Conservation (phyloP, 1,140 invertebrate species). For the Pseudomyrmex pallidus region DNA sequence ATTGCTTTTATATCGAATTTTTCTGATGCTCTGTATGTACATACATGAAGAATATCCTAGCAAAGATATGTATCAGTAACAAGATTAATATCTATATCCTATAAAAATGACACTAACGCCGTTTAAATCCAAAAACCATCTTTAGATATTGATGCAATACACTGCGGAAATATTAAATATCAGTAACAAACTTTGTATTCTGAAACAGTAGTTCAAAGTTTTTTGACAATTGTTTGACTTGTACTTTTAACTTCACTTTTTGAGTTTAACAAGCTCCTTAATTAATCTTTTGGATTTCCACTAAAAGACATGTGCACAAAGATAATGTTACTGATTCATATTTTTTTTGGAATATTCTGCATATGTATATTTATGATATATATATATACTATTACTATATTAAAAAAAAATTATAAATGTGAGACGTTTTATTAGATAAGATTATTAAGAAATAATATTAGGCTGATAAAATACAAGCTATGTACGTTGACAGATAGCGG, state of each 20-base stretch:
- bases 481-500: slow-evolving; percentile 68
- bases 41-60: slow-evolving; percentile 8
- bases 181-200: background rate
- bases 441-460: slow-evolving; percentile 67
- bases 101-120: background rate
- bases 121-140: no score
- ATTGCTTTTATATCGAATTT: slow-evolving; percentile 18
- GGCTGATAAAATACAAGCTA: slow-evolving; percentile 43
- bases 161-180: no score
- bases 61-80: slow-evolving; percentile 36
- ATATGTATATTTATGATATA: slow-evolving; percentile 61
- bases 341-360: slow-evolving; percentile 20
- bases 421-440: slow-evolving; percentile 69
- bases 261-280: background rate
- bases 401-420: slow-evolving; percentile 69
- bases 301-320: background rate
- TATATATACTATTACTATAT: slow-evolving; percentile 70
- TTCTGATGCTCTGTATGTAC: slow-evolving; percentile 18
- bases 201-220: background rate
- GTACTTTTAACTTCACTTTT: background rate
- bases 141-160: no score
- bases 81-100: background rate
- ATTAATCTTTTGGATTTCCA: slow-evolving; percentile 20
- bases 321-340: slow-evolving; percentile 3
- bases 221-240: background rate